Evolutionary conservation across 2,888 invertebrate genomes (phyloP), one percentile per base, ranked within the genome.

Genomic region (Meteorus colon): DNA sequence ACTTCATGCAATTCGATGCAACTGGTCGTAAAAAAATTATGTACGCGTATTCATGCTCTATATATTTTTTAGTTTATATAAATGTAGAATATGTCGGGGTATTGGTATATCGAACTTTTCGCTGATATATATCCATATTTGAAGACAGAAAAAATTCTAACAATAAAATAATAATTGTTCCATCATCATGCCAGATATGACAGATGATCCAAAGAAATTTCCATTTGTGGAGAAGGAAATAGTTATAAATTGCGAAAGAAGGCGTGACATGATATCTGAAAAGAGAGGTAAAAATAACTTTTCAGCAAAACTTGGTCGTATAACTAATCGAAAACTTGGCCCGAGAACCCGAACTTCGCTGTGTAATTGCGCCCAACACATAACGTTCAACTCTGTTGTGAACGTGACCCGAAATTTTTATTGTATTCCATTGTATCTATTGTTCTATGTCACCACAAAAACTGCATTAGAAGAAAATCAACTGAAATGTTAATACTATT

Each of bases 301-400:
- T 45, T 75, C 41, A 34, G 51, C 29, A 12, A 67, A 81, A 81
- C 71, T 73, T 79, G 75, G 73, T 78, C 78, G 79, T 6, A 24
- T 75, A 81, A 77, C 76, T 78, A 79, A 79, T 77, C 74, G 69
- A 55, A 74, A 76, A 79, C 75, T 73, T 73, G 55, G 51, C 41
- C 69, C 27, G 19, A 19, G 67, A 73, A 51, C 19, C 45, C 62
- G 24, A 79, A 76, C 73, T 78, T 78, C 69, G 62, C 37, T 34
- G 41, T 67, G 62, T 77, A 76, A 78, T 78, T 74, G 69, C 67
- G 63, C 48, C 27, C 37, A 70, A 55, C 55, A 24, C 10, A 76
- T 68, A 41, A 51, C 59, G 41, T 76, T 77, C 55, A 55, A 59
- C 59, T 67, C 68, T 24, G 41, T 74, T 73, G 14, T 27, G 55